Conservation (phyloP, 2,113 vertebrate genomes). For the Catagonus wagneri region DNA sequence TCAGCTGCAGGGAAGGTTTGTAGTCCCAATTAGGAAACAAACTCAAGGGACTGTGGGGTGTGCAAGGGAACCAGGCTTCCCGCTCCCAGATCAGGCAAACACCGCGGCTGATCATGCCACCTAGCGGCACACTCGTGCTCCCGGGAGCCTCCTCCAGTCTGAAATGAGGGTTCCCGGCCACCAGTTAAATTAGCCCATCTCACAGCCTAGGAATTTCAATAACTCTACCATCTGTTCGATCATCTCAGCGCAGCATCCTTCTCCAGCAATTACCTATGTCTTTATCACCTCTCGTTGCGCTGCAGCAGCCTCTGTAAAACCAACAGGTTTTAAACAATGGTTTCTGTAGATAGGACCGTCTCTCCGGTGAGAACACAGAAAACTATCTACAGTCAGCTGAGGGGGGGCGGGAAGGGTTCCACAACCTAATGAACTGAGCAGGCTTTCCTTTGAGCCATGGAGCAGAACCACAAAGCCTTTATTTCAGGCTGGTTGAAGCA, state of each 20-base stretch:
- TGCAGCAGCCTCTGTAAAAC: conserved; percentile 85
- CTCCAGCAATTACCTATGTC: conserved; percentile 89
- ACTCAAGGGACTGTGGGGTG: background rate
- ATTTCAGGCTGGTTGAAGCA: background rate
- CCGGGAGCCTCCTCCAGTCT: background rate
- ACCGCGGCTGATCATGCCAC: conserved; percentile 80
- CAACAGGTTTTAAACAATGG: conserved; percentile 83
- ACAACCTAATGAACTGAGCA: background rate
- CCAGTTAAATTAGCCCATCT: conserved; percentile 85
- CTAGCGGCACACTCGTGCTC: conserved; percentile 73
- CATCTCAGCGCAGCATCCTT: conserved; percentile 87
- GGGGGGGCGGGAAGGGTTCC: background rate
- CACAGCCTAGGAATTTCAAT: conserved; percentile 89
- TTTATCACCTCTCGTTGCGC: conserved; percentile 88
- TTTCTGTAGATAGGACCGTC: conserved; percentile 78
- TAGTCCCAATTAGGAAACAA: background rate
- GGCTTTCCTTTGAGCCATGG: background rate
- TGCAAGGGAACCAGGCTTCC: background rate
- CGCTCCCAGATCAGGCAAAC: background rate
- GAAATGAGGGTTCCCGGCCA: conserved; percentile 82
- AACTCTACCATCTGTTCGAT: conserved; percentile 90
- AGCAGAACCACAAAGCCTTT: background rate
- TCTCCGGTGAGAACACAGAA: conserved; percentile 77
- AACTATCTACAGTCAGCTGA: conserved; percentile 58
- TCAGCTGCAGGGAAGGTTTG: background rate